Evolutionary conservation across 2,113 vertebrate species (phyloP), one percentile per base, ranked within the genome.

Genomic region (Dicrurus megarhynchus): DNA sequence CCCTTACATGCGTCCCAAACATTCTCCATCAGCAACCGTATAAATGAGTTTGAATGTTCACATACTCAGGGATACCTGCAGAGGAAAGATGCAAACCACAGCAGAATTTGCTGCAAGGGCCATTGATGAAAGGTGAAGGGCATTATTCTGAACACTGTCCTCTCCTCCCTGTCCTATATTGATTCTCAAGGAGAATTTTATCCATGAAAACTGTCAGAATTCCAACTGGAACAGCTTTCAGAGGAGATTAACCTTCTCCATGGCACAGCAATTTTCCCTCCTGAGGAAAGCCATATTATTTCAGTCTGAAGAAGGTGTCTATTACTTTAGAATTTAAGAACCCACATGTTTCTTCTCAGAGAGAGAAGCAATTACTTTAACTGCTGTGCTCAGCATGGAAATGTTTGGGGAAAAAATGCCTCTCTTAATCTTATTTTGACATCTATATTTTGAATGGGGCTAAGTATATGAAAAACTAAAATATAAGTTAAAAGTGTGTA

Each of bases 311-410:
- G 85, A 95, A 96, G 85, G 90, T 93, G 92, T 97, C 95, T 96
- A 96, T 96, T 97, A 96, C 82, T 93, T 95, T 56, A 95, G 85
- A 94, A 93, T 96, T 96, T 96, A 94, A 97, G 96, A 97, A 96
- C 92, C 60, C 60, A 94, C 88, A 81, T 87, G 95, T 81, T 97
- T 91, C 88, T 96, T 93, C 90, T 84, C 10, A 3, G 83, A 97
- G 83, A 86, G 90, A 95, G 88, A 96, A 93, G 88, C 88, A 96
- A 97, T 96, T 95, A 95, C 94, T 91, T 90, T 81, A 92, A 96
- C 93, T 93, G 92, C 93, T 92, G 93, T 89, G 87, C 93, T 95
- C 93, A 95, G 95, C 95, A 88, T 78, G 95, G 93, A 94, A 89
- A 96, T 90, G 49, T 96, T 94, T 94, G 6, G 90, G 59, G n/a